Conservation (phyloP, 2,797 vertebrate genomes). For the Garrulus glandarius region DNA sequence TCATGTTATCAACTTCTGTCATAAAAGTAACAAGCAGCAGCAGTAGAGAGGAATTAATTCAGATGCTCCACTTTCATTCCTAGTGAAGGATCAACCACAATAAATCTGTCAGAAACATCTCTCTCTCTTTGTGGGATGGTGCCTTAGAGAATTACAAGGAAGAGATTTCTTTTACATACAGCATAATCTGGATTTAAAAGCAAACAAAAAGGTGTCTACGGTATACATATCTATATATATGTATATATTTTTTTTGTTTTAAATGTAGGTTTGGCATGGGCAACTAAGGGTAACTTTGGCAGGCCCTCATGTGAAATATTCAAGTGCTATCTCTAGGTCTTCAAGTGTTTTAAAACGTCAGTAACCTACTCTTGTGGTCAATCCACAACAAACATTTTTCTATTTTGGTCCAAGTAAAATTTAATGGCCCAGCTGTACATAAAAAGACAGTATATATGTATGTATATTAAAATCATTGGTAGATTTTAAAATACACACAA, state of each 20-base stretch:
- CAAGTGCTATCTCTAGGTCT: not conserved
- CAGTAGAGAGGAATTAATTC: not conserved
- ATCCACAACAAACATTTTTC: not conserved
- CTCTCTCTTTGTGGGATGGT: not conserved
- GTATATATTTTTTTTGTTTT: not conserved
- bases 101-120: not conserved
- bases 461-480: not conserved
- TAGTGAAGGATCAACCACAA: not conserved
- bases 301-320: not conserved
- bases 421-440: not conserved
- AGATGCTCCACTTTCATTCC: not conserved
- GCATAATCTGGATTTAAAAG: not conserved
- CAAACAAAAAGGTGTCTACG: not conserved
- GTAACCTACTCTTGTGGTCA: not conserved
- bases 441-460: not conserved
- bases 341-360: not conserved
- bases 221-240: not conserved
- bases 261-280: not conserved
- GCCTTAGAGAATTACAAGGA: not conserved
- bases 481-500: not conserved
- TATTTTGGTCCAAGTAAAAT: not conserved
- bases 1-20: not conserved
- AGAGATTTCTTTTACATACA: not conserved
- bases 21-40: not conserved
- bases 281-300: not conserved